Evolutionary conservation across 2,888 invertebrate species (phyloP), one percentile per base, ranked within the genome.

Genomic region (Polydrusus tereticollis): DNA sequence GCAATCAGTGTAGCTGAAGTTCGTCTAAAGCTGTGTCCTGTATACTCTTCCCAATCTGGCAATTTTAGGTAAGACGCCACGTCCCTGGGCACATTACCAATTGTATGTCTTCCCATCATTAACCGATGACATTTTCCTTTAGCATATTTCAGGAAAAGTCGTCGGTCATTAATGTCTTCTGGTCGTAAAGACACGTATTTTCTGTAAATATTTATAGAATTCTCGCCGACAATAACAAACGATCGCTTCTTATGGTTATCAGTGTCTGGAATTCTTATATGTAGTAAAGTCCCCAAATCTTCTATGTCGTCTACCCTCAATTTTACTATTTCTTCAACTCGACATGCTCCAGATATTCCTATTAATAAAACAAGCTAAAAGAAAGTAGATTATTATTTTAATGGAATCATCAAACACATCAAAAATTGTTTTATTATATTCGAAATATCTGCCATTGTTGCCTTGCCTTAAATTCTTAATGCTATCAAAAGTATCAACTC

Each of bases 141-240:
- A 45, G 21, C 18, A 60, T 73, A 70, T 10, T 60, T 75, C 4
- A 75, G 29, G 18, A 74, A 75, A 36, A 75, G 64, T 43, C 74
- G 26, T 2, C 43, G 33, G 26, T 55, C 52, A 8, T n/a, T 41
- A 20, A 74, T 55, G 50, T 68, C 45, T 16, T 52, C 20, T 16
- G 75, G 75, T 8, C 68, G 68, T 47, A 74, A 36, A 33, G 50
- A n/a, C 14, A 36, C 50, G 52, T 74, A 75, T 59, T 71, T 75
- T 68, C 68, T 62, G 21, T 59, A 69, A 8, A 68, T 66, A 23
- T 55, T 62, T 38, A 69, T 33, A 20, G 52, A 59, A 58, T 58
- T 50, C n/a, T 69, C 72, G 21, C 63, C 63, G 38, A 68, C 23
- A 26, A 62, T 14, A 5, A n/a, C 20, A 18, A 64, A 64, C n/a